Conservation (phyloP, 2,888 invertebrate species). For the Caenorhabditis imperialis region DNA sequence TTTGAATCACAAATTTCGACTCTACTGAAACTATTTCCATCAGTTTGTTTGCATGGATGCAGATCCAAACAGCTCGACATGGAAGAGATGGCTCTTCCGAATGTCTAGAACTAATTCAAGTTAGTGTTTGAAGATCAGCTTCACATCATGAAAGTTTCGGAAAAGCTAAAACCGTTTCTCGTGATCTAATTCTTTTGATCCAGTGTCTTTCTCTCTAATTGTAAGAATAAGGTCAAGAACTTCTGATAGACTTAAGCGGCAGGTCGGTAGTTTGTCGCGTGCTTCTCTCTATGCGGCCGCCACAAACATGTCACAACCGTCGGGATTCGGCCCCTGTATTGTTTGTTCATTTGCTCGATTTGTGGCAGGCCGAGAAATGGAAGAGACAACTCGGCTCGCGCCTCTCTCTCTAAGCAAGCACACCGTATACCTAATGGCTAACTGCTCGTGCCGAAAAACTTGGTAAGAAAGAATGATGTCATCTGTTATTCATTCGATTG, state of each 20-base stretch:
- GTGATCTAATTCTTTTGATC: too few relatives aligned
- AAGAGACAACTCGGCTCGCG: neutral
- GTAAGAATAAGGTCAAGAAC: too few relatives aligned
- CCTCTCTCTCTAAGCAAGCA: neutral
- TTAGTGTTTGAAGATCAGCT: slow-evolving; percentile 29
- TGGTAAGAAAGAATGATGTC: slow-evolving; percentile 7
- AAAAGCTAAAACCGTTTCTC: slow-evolving; percentile 6
- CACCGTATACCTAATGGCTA: slow-evolving; percentile 23
- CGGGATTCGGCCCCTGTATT: slow-evolving; percentile 33
- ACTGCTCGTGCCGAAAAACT: slow-evolving; percentile 7
- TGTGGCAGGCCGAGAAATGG: slow-evolving; percentile 36
- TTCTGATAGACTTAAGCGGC: too few relatives aligned
- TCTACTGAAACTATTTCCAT: neutral
- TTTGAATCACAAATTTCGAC: slow-evolving; percentile 12
- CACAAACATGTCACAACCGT: slow-evolving; percentile 51
- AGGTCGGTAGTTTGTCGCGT: neutral
- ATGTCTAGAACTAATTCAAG: slow-evolving; percentile 39
- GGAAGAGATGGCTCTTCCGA: slow-evolving; percentile 52
- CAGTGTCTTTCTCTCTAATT: too few relatives aligned
- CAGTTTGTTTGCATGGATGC: slow-evolving; percentile 4
- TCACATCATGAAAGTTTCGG: too few relatives aligned
- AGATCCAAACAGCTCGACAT: slow-evolving; percentile 35
- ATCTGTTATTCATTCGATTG: neutral
- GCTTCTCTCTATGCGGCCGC: slow-evolving; percentile 3
- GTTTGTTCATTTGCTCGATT: slow-evolving; percentile 53